Conservation (phyloP, 2,888 invertebrate species). For the Diachrysia chrysitis region DNA sequence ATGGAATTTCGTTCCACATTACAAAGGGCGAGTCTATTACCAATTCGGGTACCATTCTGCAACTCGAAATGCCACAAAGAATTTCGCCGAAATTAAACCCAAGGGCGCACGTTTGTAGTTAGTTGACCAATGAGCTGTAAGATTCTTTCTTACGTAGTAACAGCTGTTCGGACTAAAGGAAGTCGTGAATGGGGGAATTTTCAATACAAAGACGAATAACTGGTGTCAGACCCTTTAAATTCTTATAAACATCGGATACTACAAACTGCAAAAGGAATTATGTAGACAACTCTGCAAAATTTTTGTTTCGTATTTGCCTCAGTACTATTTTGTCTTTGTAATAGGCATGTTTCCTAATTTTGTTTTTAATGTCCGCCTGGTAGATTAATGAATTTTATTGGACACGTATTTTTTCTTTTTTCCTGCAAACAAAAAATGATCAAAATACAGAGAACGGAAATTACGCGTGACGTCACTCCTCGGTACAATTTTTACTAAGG, state of each 20-base stretch:
- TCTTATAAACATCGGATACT: not conserved
- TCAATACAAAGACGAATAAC: not conserved
- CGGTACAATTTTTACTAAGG: too few relatives aligned
- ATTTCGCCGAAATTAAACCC: slow-evolving; percentile 1
- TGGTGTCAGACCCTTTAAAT: slow-evolving; percentile 2
- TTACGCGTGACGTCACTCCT: too few relatives aligned
- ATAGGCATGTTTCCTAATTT: not conserved
- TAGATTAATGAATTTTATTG: too few relatives aligned
- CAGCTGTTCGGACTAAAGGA: not conserved
- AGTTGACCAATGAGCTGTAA: slow-evolving; percentile 1
- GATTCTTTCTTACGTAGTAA: not conserved
- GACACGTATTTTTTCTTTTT: too few relatives aligned
- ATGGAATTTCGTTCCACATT: not conserved
- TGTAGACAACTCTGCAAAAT: not conserved
- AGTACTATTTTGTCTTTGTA: not conserved
- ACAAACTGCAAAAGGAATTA: not conserved
- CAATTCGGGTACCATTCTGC: not conserved
- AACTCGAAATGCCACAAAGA: not conserved
- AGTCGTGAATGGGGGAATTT: not conserved
- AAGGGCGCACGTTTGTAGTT: not conserved
- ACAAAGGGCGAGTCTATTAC: not conserved
- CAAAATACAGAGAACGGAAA: too few relatives aligned
- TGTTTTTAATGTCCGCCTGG: too few relatives aligned
- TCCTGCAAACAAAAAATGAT: too few relatives aligned
- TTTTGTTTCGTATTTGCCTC: not conserved